Conservation (phyloP, 2,888 invertebrate species). For the Pimpla rufipes region DNA sequence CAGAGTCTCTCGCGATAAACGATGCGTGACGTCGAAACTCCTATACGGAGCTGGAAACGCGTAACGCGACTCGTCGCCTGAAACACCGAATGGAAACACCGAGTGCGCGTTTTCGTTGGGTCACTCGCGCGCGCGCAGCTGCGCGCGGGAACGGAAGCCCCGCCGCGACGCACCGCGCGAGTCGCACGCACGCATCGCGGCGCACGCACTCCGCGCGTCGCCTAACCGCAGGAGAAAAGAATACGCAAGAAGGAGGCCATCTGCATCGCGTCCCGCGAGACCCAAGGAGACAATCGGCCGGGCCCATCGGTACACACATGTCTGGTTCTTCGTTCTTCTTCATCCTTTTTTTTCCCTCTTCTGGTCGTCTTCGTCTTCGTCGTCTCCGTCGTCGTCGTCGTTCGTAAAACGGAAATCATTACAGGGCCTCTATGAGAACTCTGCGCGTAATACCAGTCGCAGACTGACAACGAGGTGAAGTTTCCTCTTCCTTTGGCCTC, state of each 20-base stretch:
- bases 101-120: conserved; percentile 57
- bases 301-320: conserved; percentile 62
- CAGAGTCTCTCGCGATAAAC: conserved; percentile 59
- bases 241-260: conserved; percentile 61
- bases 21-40: conserved; percentile 66
- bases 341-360: not conserved
- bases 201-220: conserved; percentile 28
- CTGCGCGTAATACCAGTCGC: conserved; percentile 44
- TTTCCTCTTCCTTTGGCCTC: no score
- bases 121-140: conserved; percentile 27
- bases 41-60: conserved; percentile 16
- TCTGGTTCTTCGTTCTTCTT: conserved; percentile 33
- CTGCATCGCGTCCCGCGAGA: conserved; percentile 58
- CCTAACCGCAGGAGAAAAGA: conserved; percentile 49
- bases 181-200: conserved; percentile 54
- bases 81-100: conserved; percentile 34
- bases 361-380: conserved; percentile 24
- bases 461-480: conserved; percentile 28
- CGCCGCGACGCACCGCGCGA: conserved; percentile 38
- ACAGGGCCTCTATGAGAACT: conserved; percentile 64
- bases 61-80: no score
- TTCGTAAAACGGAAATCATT: conserved; percentile 71
- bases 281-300: conserved; percentile 66
- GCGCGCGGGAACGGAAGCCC: conserved; percentile 74
- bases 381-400: conserved; percentile 66